These are phyloP conservation scores for Grallaria varia DNA, from an alignment of 2,113 vertebrate species.

Conservation along the genomic window DNA sequence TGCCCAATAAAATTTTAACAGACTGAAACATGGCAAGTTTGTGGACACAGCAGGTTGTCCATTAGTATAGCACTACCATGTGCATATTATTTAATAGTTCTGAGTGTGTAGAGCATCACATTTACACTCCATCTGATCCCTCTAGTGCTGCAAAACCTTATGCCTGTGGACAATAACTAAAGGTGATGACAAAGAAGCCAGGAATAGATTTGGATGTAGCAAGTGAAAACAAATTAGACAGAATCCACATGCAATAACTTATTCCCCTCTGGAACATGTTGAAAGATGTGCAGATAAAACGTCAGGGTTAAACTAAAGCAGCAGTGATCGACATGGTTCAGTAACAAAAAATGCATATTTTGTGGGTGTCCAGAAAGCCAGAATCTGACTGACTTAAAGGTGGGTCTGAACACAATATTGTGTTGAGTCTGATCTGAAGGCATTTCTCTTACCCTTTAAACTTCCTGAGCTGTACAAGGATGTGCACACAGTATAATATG, in stretches of 20 bases:
- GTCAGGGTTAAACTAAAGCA: neutral
- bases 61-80: neutral
- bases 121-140: constrained; percentile 5
- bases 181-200: neutral
- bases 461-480: neutral
- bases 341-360: neutral
- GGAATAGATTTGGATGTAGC: neutral
- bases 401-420: neutral
- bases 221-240: neutral
- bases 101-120: neutral
- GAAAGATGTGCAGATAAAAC: neutral
- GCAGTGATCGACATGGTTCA: neutral
- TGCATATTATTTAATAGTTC: neutral
- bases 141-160: constrained; percentile 13
- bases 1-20: constrained; percentile 45
- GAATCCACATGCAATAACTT: neutral
- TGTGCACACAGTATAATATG: neutral
- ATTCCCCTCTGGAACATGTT: neutral
- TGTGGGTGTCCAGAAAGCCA: neutral
- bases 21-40: constrained; percentile 39
- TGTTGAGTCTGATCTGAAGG: neutral
- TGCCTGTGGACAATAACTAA: neutral
- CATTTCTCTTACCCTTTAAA: neutral
- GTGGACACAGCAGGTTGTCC: constrained; percentile 49
- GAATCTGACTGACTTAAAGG: neutral